Conservation (phyloP, 1,140 invertebrate genomes). For the Drosophila miranda region DNA sequence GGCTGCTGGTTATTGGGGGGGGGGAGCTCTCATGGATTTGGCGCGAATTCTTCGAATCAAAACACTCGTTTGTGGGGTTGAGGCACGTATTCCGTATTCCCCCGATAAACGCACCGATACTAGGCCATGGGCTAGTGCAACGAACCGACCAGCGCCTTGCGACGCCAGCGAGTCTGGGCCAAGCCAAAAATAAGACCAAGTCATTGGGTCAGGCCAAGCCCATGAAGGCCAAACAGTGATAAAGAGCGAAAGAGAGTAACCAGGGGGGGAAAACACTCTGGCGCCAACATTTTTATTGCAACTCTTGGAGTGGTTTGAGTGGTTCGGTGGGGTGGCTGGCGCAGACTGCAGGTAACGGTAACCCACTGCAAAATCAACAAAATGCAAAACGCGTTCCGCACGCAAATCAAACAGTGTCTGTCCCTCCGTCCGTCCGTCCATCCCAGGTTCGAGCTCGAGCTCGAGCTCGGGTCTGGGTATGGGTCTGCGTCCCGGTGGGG, state of each 20-base stretch:
- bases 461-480: too few species aligned
- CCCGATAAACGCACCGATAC: neutral
- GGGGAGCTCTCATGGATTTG: neutral
- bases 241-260: neutral
- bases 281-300: slow-evolving; percentile 40
- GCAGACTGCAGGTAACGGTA: slow-evolving; percentile 6
- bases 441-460: too few species aligned
- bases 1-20: too few species aligned
- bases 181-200: slow-evolving; percentile 48
- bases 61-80: too few species aligned
- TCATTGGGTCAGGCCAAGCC: slow-evolving; percentile 51
- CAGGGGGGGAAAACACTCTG: slow-evolving; percentile 16
- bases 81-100: too few species aligned
- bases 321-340: slow-evolving; percentile 2
- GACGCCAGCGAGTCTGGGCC: slow-evolving; percentile 55
- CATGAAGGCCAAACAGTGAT: slow-evolving; percentile 25
- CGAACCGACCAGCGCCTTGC: slow-evolving; percentile 19
- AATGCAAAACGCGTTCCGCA: slow-evolving; percentile 47
- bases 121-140: slow-evolving; percentile 23
- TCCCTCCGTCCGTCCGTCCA: too few species aligned
- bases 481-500: too few species aligned
- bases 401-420: slow-evolving; percentile 27
- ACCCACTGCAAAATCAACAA: slow-evolving; percentile 33
- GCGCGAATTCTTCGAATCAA: neutral
- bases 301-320: slow-evolving; percentile 26